These are phyloP conservation scores for Boloria euphrosyne DNA, from an alignment of 2,888 invertebrate species.

Conservation along the genomic window DNA sequence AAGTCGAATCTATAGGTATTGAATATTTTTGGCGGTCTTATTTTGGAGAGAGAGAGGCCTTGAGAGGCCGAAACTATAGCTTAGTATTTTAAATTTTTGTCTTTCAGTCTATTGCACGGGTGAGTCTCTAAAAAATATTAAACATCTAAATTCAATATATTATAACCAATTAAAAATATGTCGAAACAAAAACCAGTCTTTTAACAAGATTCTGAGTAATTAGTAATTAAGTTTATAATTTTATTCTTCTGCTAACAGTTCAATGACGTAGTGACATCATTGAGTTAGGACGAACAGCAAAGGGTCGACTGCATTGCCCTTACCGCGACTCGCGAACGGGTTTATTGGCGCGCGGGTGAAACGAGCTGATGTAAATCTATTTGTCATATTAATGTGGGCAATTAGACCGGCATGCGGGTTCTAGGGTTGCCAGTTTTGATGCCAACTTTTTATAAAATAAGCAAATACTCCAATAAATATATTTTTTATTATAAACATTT, in stretches of 20 bases:
- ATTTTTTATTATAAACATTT: too few relatives aligned
- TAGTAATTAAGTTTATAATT: constrained; percentile 5
- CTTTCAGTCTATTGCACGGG: too few relatives aligned
- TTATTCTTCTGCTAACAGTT: constrained; percentile 4
- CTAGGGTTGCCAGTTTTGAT: constrained; percentile 55
- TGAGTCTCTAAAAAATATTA: too few relatives aligned
- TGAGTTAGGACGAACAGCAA: constrained; percentile 20
- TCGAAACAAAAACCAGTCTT: not conserved
- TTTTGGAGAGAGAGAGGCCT: too few relatives aligned
- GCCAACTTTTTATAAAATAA: not conserved
- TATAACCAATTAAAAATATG: too few relatives aligned
- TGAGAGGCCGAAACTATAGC: too few relatives aligned
- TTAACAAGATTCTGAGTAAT: not conserved
- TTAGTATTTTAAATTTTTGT: too few relatives aligned
- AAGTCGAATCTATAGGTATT: too few relatives aligned
- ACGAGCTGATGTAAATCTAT: constrained; percentile 71
- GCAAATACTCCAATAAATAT: too few relatives aligned
- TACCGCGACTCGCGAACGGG: constrained; percentile 36
- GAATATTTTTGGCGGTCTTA: too few relatives aligned
- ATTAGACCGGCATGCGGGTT: constrained; percentile 74
- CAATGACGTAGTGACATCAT: constrained; percentile 25
- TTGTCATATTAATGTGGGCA: constrained; percentile 79
- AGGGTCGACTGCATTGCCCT: constrained; percentile 36
- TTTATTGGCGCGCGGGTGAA: constrained; percentile 47
- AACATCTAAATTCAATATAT: too few relatives aligned